phyloP scores from a whole-genome alignment of 2,888 invertebrate genomes.

The Plebejus melissa region DNA sequence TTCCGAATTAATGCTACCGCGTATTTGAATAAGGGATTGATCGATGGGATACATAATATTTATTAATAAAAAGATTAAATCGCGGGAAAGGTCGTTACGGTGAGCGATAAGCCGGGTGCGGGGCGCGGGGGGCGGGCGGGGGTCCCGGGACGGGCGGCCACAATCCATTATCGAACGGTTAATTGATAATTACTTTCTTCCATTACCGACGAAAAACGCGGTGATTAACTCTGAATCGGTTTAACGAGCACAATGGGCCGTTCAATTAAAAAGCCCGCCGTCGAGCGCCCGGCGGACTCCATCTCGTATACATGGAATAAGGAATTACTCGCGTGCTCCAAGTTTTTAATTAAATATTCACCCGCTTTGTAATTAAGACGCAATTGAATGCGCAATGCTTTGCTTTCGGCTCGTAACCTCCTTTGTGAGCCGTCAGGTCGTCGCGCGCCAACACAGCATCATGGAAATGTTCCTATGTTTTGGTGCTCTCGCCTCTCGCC shows the following conservation, averaged over 20 bases:
- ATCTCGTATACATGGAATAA: slow-evolving; percentile 76
- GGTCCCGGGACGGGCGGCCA: slow-evolving; percentile 58
- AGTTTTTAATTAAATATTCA: slow-evolving; percentile 78
- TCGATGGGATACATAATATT: slow-evolving; percentile 57
- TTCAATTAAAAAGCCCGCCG: slow-evolving; percentile 77
- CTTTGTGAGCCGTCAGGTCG: slow-evolving; percentile 40
- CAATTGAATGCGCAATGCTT: slow-evolving; percentile 63
- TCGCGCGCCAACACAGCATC: not conserved
- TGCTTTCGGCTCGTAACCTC: slow-evolving; percentile 52
- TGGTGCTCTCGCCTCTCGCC: not conserved
- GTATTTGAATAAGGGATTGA: slow-evolving; percentile 42
- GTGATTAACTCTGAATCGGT: slow-evolving; percentile 76
- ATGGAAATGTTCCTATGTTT: not conserved
- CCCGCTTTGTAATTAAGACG: slow-evolving; percentile 75
- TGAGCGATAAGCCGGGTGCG: slow-evolving; percentile 68
- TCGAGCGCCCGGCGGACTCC: slow-evolving; percentile 65
- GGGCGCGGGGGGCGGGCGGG: slow-evolving; percentile 46
- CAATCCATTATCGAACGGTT: slow-evolving; percentile 76
- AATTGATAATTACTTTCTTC: slow-evolving; percentile 79
- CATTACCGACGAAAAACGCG: slow-evolving; percentile 75
- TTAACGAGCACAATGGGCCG: slow-evolving; percentile 75
- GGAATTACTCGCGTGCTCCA: slow-evolving; percentile 74
- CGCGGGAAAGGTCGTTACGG: slow-evolving; percentile 56
- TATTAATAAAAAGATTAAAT: slow-evolving; percentile 62
- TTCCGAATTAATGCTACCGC: not conserved